Evolutionary conservation across 2,113 vertebrate species (phyloP), one percentile per base, ranked within the genome.

Genomic region (Brachirus orientalis): DNA sequence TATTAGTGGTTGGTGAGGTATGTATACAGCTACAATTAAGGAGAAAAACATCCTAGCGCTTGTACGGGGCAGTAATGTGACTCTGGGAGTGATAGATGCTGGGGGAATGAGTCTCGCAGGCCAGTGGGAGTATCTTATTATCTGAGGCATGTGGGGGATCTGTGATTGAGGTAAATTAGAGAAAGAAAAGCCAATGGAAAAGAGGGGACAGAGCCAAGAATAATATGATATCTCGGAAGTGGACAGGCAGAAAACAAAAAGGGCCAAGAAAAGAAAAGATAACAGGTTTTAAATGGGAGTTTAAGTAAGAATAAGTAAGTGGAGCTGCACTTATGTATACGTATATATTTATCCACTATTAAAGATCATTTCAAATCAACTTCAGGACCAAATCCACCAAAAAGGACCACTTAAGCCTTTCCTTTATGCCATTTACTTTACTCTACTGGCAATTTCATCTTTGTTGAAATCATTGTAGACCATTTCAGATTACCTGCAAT

Each of bases 1-100:
- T 91, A 90, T 77, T 69, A 79, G 70, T 69, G 62, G 80, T 72
- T 61, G 66, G 79, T 73, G 82, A 79, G 81, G 86, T 89, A 86
- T 85, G 84, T 85, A 82, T 86, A 84, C 59, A 59, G 84, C 90
- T 85, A 92, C 90, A 91, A 92, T 91, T 93, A 93, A 91, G 89
- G 84, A 82, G 86, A 87, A 87, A 91, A 90, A 89, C 88, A 92
- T 88, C 72, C 72, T 46, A 74, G 79, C 82, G 73, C 87, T 90
- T 88, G 91, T 90, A 89, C 88, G 92, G 87, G 83, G 72, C 88
- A 87, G 85, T 92, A 91, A 91, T 89, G 87, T 88, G 90, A 89
- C 86, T 89, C 69, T 33, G 63, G 63, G 82, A 72, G 80, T 93
- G 90, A 92, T 91, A 80, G 89, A 92, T 92, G 89, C 80, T 75